A percentile compares a stretch with the other conserved stretches of the same genome.
Conservation (phyloP, 2,797 vertebrate genomes). For the Acipenser ruthenus region DNA sequence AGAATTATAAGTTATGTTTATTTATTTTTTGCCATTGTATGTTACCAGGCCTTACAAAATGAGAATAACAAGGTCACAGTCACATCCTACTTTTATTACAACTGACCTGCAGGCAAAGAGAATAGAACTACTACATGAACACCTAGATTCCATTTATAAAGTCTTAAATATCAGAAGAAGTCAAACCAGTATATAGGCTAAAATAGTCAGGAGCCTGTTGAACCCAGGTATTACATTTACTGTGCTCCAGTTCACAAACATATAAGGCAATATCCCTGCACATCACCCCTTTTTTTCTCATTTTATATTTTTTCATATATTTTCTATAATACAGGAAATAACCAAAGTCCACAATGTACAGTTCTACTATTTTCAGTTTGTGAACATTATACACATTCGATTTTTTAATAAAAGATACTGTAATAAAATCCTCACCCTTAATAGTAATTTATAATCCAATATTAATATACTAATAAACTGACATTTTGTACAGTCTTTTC, state of each 20-base stretch:
- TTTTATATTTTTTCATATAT: constrained; percentile 49
- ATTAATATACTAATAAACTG: constrained; percentile 64
- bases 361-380: constrained; percentile 72
- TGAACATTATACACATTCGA: constrained; percentile 74
- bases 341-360: constrained; percentile 69
- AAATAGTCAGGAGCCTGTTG: constrained; percentile 60
- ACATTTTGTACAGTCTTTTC: constrained; percentile 54
- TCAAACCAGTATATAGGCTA: constrained; percentile 59
- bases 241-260: constrained; percentile 65
- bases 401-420: constrained; percentile 67
- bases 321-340: constrained; percentile 65
- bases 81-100: constrained; percentile 67
- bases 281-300: constrained; percentile 54
- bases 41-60: constrained; percentile 54
- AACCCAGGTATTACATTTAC: constrained; percentile 51
- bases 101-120: constrained; percentile 70
- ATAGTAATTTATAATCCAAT: constrained; percentile 66
- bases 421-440: constrained; percentile 71
- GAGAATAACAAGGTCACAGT: constrained; percentile 54
- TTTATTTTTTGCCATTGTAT: constrained; percentile 3
- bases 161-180: constrained; percentile 63
- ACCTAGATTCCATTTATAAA: constrained; percentile 60
- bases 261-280: constrained; percentile 74
- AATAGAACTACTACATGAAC: constrained; percentile 67
- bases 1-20: neutral